A percentile compares a stretch with the other conserved stretches of the same genome.
Conservation (phyloP, 2,888 invertebrate species). For the Melinopterus prodromus region DNA sequence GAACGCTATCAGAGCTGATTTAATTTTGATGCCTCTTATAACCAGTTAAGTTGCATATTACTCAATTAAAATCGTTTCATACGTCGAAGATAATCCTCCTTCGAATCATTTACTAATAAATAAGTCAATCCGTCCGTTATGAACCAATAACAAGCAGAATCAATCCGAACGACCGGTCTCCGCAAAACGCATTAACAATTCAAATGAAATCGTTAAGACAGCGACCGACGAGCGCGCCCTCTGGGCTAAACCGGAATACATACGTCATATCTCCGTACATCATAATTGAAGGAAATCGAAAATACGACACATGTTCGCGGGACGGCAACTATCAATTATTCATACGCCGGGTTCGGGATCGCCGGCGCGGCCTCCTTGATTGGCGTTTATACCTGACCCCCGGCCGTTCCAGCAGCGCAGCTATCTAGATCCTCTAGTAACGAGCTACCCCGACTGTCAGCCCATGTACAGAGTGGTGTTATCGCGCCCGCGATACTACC, state of each 20-base stretch:
- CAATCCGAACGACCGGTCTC: background rate
- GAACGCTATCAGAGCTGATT: too few species aligned
- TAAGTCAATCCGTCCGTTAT: background rate
- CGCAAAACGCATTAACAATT: conserved; percentile 10
- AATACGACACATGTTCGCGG: conserved; percentile 24
- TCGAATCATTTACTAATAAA: background rate
- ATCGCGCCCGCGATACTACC: conserved; percentile 27
- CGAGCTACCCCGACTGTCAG: conserved; percentile 45
- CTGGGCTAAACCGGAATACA: background rate
- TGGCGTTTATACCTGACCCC: conserved; percentile 37
- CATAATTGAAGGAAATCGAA: conserved; percentile 25
- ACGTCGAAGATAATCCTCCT: background rate
- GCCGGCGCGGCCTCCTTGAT: conserved; percentile 27
- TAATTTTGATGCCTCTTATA: too few species aligned
- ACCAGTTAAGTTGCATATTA: background rate
- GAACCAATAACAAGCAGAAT: background rate
- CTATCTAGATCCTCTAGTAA: background rate
- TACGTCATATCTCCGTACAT: conserved; percentile 22
- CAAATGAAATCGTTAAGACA: conserved; percentile 21
- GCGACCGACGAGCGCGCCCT: background rate
- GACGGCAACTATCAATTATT: conserved; percentile 27
- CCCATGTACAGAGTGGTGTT: conserved; percentile 27
- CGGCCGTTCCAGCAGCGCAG: conserved; percentile 44
- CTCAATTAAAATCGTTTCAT: background rate
- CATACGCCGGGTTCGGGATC: conserved; percentile 13